Base-by-base conservation (phyloP, 2,113 vertebrate species). In the Promerops cafer region DNA sequence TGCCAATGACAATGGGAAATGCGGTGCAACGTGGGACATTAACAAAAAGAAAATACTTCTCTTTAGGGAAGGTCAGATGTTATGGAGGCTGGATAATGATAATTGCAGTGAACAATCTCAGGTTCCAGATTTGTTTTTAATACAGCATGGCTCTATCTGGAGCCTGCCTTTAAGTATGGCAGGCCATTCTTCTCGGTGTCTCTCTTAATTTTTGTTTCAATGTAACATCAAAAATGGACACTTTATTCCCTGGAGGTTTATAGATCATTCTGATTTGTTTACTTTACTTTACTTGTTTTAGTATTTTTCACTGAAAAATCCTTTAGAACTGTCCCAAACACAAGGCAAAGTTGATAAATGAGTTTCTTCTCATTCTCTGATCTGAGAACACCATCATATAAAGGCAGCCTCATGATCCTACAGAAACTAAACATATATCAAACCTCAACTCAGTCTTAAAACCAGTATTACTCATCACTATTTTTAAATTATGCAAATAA, bases 81-180 rank as follows among this genome's bases (percentile, higher is more conserved):
- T 79, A 61, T 12, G 31, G 37, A 92, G 82, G 40, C 72, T 94
- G 71, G 52, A 82, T 93, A 95, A 93, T 18, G 87, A 96, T 35
- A 93, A 87, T 68, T 90, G 60, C 61, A 76, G 81, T 40, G 50
- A 96, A 95, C 89, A 95, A 11, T 23, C 49, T 66, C 27, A 64
- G 57, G 63, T 87, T 96, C 74, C 89, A 76, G 86, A 89, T 84
- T 93, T 95, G n/a, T 66, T 95, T 97, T 83, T 87, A 86, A 79
- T 54, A 90, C 39, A 77, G 33, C 74, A 39, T 49, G 44, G 49
- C 60, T 93, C 59, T 90, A 42, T 63, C 31, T 74, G 28, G 35
- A 89, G 63, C 35, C 42, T 76, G 20, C 14, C 22, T 77, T 94
- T 81, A 93, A 53, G 83, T 22, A 83, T 1, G 18, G 42, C 17